Evolutionary conservation across 2,113 vertebrate species (phyloP).

Genomic region (Nothocercus julius): DNA sequence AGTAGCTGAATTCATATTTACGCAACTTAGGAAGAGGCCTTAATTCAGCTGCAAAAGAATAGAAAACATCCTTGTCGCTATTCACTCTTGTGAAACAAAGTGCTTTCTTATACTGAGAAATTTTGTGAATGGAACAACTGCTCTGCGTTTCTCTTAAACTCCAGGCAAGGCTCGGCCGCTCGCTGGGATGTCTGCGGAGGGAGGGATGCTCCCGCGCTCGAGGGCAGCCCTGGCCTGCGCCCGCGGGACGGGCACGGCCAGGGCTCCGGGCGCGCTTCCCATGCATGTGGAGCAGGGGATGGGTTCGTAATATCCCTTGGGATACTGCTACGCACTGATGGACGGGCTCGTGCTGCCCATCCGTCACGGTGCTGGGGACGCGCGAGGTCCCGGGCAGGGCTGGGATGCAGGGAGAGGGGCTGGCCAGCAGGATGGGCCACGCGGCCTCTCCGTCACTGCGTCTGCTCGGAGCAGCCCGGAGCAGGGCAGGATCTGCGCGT

Average conservation of each 20-base stretch:
- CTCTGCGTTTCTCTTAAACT: background rate
- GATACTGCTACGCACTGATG: no score
- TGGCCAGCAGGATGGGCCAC: background rate
- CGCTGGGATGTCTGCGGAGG: no score
- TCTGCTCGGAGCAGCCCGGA: background rate
- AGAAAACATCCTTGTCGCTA: background rate
- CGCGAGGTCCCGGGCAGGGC: background rate
- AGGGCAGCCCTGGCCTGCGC: background rate
- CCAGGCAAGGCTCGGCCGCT: accelerated
- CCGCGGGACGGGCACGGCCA: no score
- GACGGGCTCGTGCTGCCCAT: no score
- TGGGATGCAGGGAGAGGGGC: no score
- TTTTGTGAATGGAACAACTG: background rate
- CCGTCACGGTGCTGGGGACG: background rate
- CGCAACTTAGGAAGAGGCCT: background rate
- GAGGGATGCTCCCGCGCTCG: background rate
- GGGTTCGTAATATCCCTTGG: no score
- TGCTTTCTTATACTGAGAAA: background rate
- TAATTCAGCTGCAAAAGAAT: background rate
- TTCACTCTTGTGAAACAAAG: background rate
- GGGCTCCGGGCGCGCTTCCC: no score
- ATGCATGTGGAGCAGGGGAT: no score
- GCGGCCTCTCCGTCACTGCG: background rate
- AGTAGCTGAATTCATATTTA: background rate
- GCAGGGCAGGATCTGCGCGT: background rate